Conservation (phyloP, 1,140 invertebrate species). For the fruit fly (Drosophila melanogaster) region DNA sequence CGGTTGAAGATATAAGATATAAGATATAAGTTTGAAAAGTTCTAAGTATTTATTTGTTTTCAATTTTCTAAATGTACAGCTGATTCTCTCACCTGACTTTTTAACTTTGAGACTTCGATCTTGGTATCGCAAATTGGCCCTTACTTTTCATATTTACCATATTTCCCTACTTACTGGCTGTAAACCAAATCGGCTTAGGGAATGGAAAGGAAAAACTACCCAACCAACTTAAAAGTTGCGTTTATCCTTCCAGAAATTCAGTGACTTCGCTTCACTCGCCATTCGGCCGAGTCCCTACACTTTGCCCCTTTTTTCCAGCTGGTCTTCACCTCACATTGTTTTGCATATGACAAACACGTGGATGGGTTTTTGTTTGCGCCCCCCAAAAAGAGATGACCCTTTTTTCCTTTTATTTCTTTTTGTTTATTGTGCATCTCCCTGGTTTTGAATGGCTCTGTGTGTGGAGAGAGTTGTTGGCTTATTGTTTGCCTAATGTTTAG, state of each 20-base stretch:
- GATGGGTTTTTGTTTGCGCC: slow-evolving; percentile 57
- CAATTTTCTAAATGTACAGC: not conserved
- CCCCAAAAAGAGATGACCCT: slow-evolving; percentile 65
- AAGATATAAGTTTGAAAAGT: too few species aligned
- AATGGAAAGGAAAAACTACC: slow-evolving; percentile 14
- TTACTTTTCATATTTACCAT: not conserved
- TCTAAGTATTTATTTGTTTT: not conserved
- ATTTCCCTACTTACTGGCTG: not conserved
- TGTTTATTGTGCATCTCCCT: slow-evolving; percentile 16
- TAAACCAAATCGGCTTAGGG: slow-evolving; percentile 14
- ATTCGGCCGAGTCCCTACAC: slow-evolving; percentile 4
- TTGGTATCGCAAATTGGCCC: too few species aligned
- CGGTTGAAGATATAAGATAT: too few species aligned
- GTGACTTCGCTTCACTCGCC: slow-evolving; percentile 29
- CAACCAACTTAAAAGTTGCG: slow-evolving; percentile 16
- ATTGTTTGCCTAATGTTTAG: slow-evolving; percentile 77
- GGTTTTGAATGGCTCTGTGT: slow-evolving; percentile 10
- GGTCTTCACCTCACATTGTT: slow-evolving; percentile 16
- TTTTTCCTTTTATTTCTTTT: slow-evolving; percentile 37
- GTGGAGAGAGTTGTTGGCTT: slow-evolving; percentile 47
- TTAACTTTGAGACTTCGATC: not conserved
- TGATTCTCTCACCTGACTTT: not conserved
- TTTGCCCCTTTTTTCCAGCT: slow-evolving; percentile 2
- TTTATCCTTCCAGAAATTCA: slow-evolving; percentile 26
- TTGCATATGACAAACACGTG: slow-evolving; percentile 55